Evolutionary conservation across 1,140 invertebrate species (phyloP), one percentile per base, ranked within the genome.

Genomic region (Monomorium pharaonis): DNA sequence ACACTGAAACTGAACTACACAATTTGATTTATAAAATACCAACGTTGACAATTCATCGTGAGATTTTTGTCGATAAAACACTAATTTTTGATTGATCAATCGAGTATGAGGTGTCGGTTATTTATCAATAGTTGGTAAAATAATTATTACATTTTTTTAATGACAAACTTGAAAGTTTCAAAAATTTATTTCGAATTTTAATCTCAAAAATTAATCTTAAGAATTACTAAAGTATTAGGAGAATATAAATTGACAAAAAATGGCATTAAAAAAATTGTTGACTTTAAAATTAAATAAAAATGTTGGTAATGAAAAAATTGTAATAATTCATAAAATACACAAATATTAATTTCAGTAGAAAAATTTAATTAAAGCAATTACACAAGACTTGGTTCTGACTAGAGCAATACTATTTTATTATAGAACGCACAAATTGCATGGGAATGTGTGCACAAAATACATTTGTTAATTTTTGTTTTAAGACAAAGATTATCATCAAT

Each of bases 381-480:
- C 44, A 67, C 42, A 44, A 47, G 14, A 2, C 42, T n/a, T 42
- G 14, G n/a, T 27, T 44, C 37, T 67, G 44, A 21, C 12, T 44
- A 67, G 21, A 47, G 47, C 30, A 27, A 67, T 47, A 67, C 21
- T 67, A 42, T n/a, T n/a, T n/a, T n/a, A n/a, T 65, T 67, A 47
- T 70, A 70, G 67, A 49, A 70, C 24, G 24, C 42, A 70, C 49
- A 70, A 70, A 47, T 47, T 47, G 14, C 0, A 21, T 44, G 42
- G 24, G n/a, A 27, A 72, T 56, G 49, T 69, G 21, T 42, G 60
- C 2, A 47, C 16, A 44, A 0, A 51, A 60, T 24, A 75, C 24
- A 70, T 27, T 65, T 70, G n/a, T 30, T 70, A n/a, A n/a, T n/a
- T n/a, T n/a, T n/a, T n/a, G 47, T 70, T 49, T 70, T 27, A 7